These are phyloP conservation scores for Micromys minutus DNA, from an alignment of 2,113 vertebrate species.

Conservation along the genomic window DNA sequence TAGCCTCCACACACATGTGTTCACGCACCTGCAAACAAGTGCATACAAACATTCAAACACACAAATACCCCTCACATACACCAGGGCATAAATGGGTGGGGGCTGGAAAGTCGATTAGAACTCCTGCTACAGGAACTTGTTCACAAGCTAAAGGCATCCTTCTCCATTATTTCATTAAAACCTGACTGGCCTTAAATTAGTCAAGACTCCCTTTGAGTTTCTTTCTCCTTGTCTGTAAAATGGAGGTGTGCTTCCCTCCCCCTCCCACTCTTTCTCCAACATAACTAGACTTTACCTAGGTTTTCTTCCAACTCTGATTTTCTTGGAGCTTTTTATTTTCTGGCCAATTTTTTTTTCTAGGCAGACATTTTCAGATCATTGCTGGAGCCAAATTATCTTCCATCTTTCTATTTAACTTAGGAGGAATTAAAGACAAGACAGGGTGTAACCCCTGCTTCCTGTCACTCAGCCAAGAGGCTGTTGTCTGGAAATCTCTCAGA, in stretches of 20 bases:
- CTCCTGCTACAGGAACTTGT: background rate
- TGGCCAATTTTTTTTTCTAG: background rate
- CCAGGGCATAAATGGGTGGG: too few species aligned
- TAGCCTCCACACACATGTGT: background rate
- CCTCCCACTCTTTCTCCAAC: background rate
- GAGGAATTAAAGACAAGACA: constrained; percentile 63
- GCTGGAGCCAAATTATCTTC: constrained; percentile 56
- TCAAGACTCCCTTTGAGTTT: background rate
- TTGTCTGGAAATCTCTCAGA: constrained; percentile 57
- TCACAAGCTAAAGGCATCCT: background rate
- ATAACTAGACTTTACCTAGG: background rate
- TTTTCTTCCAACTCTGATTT: constrained; percentile 37
- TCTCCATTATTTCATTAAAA: constrained; percentile 26
- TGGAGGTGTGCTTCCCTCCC: background rate
- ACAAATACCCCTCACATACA: background rate
- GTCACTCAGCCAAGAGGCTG: constrained; percentile 23
- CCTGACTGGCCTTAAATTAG: background rate
- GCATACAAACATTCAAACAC: background rate
- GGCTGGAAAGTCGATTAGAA: fast-evolving
- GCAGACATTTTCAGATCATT: constrained; percentile 47
- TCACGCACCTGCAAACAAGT: background rate
- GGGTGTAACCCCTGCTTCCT: constrained; percentile 24
- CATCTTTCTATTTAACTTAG: constrained; percentile 58
- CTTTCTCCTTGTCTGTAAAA: background rate
- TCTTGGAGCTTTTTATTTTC: constrained; percentile 35